phyloP scores from a whole-genome alignment of 1,140 invertebrate genomes.

The Lepidurus apus region DNA sequence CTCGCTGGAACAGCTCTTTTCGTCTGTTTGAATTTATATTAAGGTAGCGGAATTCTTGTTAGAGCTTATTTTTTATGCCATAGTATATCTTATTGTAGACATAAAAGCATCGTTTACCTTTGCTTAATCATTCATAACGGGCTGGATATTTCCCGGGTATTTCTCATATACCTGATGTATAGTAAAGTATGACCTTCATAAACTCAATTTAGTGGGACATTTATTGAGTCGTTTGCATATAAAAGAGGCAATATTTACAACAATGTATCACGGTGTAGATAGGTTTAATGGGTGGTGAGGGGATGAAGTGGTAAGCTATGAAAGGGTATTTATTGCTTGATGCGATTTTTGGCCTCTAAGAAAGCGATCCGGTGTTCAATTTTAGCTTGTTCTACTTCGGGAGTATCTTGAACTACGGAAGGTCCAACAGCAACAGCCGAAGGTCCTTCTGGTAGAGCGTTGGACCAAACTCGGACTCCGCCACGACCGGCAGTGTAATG shows the following conservation, averaged over 20 bases:
- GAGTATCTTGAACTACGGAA: constrained; percentile 29
- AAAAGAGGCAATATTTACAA: background rate
- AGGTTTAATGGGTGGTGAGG: background rate
- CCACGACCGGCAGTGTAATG: constrained; percentile 38
- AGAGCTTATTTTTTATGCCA: no score
- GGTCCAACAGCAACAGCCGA: background rate
- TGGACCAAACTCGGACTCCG: constrained; percentile 37
- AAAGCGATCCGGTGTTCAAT: constrained; percentile 39
- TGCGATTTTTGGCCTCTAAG: constrained; percentile 31
- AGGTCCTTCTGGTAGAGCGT: constrained; percentile 36
- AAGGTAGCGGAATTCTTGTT: no score
- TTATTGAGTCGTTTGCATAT: background rate
- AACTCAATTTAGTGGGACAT: background rate
- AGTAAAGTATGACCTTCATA: background rate
- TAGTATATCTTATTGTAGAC: no score
- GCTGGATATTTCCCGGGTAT: no score
- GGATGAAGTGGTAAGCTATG: background rate
- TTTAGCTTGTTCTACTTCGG: constrained; percentile 32
- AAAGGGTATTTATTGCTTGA: constrained; percentile 23
- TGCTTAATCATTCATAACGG: no score
- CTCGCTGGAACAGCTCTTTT: no score
- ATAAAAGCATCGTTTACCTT: no score
- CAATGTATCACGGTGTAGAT: background rate
- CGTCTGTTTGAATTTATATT: no score
- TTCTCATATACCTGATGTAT: background rate